Percentiles rank a stretch among this genome's conserved stretches.
Conservation (phyloP, 2,888 invertebrate species). For the Thecophora atra region DNA sequence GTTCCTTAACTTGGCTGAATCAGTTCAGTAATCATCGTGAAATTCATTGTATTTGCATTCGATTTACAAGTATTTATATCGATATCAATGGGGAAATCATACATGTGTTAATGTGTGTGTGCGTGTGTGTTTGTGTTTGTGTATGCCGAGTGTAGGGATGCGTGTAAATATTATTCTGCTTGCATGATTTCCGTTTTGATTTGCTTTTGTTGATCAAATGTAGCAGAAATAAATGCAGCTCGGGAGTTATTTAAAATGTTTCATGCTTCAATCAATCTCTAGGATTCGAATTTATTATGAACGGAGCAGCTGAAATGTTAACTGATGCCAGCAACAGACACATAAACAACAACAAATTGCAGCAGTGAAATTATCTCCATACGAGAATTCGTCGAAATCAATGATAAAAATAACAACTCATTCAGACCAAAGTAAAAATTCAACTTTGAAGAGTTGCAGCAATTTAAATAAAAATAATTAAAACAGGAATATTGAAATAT, state of each 20-base stretch:
- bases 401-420: too few relatives aligned
- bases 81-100: background rate
- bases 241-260: conserved; percentile 52
- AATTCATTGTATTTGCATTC: background rate
- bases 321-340: conserved; percentile 24
- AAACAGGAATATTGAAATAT: too few relatives aligned
- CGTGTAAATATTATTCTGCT: background rate
- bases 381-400: too few relatives aligned
- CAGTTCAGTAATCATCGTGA: background rate
- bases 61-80: background rate
- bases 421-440: too few relatives aligned
- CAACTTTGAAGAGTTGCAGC: too few relatives aligned
- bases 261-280: conserved; percentile 60
- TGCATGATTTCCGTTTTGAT: background rate
- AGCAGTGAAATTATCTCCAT: too few relatives aligned
- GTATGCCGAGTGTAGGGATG: background rate
- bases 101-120: conserved; percentile 34
- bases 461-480: too few relatives aligned
- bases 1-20: background rate
- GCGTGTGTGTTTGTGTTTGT: conserved; percentile 35
- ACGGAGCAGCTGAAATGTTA: conserved; percentile 49
- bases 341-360: background rate
- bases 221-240: conserved; percentile 47
- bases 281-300: conserved; percentile 14
- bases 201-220: conserved; percentile 47